Evolutionary conservation across 2,797 vertebrate genomes (phyloP).

Genomic region (Paguma larvata): DNA sequence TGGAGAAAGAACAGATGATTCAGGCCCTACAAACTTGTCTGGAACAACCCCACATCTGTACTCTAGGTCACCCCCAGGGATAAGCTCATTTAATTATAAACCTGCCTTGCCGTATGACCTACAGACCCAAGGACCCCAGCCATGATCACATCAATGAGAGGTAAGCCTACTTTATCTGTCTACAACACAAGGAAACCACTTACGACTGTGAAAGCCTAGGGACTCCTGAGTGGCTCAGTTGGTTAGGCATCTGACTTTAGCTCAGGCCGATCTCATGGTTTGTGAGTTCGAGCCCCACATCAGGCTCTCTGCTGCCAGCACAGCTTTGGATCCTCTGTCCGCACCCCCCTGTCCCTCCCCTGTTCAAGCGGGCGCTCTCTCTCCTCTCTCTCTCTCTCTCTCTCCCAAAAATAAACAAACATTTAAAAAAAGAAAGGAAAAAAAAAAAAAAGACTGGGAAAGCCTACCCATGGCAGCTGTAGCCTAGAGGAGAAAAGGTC

Average conservation of each 20-base stretch:
- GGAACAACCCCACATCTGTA: neutral
- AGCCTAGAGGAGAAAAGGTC: neutral
- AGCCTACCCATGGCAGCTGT: neutral
- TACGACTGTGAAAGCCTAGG: neutral
- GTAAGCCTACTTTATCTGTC: neutral
- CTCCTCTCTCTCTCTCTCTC: no score
- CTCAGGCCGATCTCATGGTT: no score
- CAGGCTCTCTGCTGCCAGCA: no score
- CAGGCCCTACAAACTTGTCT: neutral
- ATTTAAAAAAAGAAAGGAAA: no score
- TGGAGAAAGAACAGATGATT: conserved; percentile 35
- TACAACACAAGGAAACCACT: conserved; percentile 8
- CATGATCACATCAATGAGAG: neutral
- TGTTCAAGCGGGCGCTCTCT: no score
- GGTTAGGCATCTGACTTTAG: no score
- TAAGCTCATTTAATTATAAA: conserved; percentile 41
- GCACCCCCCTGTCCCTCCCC: no score
- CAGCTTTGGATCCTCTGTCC: no score
- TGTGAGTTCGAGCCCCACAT: no score
- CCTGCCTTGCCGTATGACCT: neutral
- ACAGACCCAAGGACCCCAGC: neutral
- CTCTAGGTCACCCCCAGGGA: neutral
- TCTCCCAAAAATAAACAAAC: no score
- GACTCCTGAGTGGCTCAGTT: neutral
- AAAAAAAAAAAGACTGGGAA: neutral